These are phyloP conservation scores for Gibbula magus DNA, from an alignment of 2,888 invertebrate species.

Conservation along the genomic window DNA sequence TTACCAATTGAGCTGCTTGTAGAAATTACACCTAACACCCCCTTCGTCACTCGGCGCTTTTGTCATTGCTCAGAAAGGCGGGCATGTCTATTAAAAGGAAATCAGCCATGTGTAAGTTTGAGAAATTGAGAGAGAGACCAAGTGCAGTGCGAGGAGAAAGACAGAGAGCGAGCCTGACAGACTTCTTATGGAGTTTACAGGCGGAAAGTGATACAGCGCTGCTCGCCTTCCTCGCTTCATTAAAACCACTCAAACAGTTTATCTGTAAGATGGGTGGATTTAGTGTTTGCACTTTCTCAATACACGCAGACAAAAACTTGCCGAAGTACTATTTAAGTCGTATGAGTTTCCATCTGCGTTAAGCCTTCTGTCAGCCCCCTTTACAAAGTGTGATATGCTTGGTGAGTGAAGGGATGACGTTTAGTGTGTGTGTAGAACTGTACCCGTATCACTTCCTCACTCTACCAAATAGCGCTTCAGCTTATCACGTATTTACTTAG, in stretches of 20 bases:
- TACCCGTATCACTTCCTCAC: too few relatives aligned
- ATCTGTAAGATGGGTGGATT: not conserved
- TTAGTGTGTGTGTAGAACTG: too few relatives aligned
- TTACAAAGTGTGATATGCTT: too few relatives aligned
- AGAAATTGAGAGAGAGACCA: slow-evolving; percentile 1
- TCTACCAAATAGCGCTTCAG: too few relatives aligned
- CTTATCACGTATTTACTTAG: too few relatives aligned
- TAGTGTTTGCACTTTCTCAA: not conserved
- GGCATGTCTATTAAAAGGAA: not conserved
- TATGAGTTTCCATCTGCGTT: too few relatives aligned
- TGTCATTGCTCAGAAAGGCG: not conserved
- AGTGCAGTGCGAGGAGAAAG: not conserved
- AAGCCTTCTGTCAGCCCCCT: too few relatives aligned
- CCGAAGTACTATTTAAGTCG: too few relatives aligned
- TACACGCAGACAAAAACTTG: not conserved
- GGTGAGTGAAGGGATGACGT: too few relatives aligned
- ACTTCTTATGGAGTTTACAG: not conserved
- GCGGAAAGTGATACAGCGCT: not conserved
- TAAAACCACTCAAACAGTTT: not conserved
- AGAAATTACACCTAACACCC: not conserved
- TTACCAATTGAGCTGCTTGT: not conserved
- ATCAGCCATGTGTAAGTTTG: not conserved
- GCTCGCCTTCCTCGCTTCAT: not conserved
- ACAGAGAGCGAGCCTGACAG: not conserved
- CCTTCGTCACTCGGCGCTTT: not conserved